Evolutionary conservation across 2,113 vertebrate genomes (phyloP).

Genomic region (Eidolon helvum): DNA sequence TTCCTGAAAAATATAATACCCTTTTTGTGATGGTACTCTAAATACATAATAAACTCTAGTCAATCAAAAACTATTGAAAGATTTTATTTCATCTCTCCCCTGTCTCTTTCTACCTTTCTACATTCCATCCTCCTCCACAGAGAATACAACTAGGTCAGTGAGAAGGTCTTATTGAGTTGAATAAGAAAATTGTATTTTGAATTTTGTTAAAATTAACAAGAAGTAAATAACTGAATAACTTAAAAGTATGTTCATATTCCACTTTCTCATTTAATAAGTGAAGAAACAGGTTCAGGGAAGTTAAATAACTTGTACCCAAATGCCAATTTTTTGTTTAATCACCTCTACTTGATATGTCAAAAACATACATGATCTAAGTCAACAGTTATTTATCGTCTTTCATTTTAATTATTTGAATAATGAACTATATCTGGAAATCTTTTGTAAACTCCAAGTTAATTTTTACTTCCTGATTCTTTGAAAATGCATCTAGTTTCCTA

Average conservation of each 20-base stretch:
- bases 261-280: background rate
- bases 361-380: background rate
- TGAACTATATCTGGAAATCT: background rate
- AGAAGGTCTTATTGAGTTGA: background rate
- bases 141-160: background rate
- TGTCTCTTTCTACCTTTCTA: background rate
- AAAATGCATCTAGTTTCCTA: background rate
- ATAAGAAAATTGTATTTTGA: background rate
- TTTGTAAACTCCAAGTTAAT: conserved; percentile 34
- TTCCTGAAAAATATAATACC: background rate
- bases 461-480: background rate
- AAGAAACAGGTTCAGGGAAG: background rate
- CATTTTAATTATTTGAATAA: background rate
- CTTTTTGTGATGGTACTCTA: background rate
- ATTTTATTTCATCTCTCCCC: background rate
- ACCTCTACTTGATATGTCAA: background rate
- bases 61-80: background rate
- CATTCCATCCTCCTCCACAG: background rate
- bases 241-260: background rate
- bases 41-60: background rate
- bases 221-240: conserved; percentile 16
- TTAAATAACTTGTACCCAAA: background rate
- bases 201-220: conserved; percentile 49
- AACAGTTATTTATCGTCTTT: background rate
- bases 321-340: conserved; percentile 17